A percentile compares a stretch with the other conserved stretches of the same genome.
Evolutionary conservation across 2,797 vertebrate genomes (phyloP).

Genomic region (Cottoperca gobio): DNA sequence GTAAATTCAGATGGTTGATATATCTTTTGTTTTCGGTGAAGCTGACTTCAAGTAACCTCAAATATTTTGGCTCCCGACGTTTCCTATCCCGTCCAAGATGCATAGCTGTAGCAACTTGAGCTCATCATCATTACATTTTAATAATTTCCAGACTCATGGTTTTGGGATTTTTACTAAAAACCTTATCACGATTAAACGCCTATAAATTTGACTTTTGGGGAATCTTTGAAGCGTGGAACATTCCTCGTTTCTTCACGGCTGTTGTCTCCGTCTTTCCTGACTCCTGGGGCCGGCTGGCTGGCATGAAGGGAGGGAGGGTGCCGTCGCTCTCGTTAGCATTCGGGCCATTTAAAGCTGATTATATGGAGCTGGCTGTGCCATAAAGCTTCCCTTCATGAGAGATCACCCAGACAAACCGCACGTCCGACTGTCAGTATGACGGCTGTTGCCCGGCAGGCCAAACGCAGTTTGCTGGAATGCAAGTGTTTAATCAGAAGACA

Average conservation of each 20-base stretch:
- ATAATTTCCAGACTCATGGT: slow-evolving; percentile 35
- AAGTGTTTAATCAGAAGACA: slow-evolving; percentile 80
- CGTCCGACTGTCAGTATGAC: slow-evolving; percentile 79
- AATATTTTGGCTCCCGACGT: slow-evolving; percentile 40
- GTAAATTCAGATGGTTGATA: slow-evolving; percentile 11
- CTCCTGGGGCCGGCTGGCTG: slow-evolving; percentile 55
- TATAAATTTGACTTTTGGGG: slow-evolving; percentile 7
- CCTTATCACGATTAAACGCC: not conserved
- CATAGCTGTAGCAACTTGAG: slow-evolving; percentile 9
- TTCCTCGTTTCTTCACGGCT: slow-evolving; percentile 47
- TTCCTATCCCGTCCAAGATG: slow-evolving; percentile 3
- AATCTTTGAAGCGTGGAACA: slow-evolving; percentile 24
- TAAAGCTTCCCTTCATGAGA: slow-evolving; percentile 80
- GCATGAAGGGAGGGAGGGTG: slow-evolving; percentile 53
- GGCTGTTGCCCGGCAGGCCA: slow-evolving; percentile 77
- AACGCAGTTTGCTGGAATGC: slow-evolving; percentile 75
- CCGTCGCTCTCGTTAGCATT: slow-evolving; percentile 70
- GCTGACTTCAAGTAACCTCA: slow-evolving; percentile 33
- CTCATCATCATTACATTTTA: slow-evolving; percentile 21
- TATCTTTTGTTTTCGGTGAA: slow-evolving; percentile 1
- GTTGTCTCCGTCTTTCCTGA: slow-evolving; percentile 72
- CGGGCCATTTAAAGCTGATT: slow-evolving; percentile 74
- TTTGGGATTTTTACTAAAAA: slow-evolving; percentile 12
- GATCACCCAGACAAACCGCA: slow-evolving; percentile 68
- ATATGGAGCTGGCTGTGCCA: slow-evolving; percentile 76